phyloP scores from a whole-genome alignment of 2,888 invertebrate genomes.

The Agrotis segetum region DNA sequence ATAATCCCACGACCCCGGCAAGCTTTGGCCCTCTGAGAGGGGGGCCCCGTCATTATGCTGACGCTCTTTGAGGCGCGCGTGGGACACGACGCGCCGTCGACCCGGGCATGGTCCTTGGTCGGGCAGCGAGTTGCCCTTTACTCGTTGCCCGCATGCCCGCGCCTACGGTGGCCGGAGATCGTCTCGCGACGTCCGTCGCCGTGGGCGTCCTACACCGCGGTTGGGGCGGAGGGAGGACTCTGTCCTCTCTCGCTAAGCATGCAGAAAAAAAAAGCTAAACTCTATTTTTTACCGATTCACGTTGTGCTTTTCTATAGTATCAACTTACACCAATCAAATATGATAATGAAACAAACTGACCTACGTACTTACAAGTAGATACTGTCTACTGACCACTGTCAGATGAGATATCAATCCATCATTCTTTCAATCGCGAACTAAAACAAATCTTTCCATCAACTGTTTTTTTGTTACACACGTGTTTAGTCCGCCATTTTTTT shows the following conservation, averaged over 20 bases:
- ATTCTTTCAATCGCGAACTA: slow-evolving; percentile 15
- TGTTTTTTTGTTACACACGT: slow-evolving; percentile 29
- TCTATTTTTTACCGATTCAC: not conserved
- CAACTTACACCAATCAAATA: not conserved
- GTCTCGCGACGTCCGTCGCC: too few species aligned
- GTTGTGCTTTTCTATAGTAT: not conserved
- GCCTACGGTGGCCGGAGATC: too few species aligned
- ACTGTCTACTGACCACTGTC: slow-evolving; percentile 8
- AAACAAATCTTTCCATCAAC: slow-evolving; percentile 14
- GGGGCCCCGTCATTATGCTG: too few species aligned
- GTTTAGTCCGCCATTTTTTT: slow-evolving; percentile 32
- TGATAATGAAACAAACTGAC: slow-evolving; percentile 21
- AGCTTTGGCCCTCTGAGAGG: too few species aligned
- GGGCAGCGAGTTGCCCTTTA: too few species aligned
- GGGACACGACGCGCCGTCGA: too few species aligned
- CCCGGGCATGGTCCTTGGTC: too few species aligned
- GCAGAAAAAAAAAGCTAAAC: not conserved
- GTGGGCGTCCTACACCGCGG: too few species aligned
- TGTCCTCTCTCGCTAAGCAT: not conserved
- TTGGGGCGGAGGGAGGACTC: too few species aligned
- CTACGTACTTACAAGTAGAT: not conserved
- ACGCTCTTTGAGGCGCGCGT: too few species aligned
- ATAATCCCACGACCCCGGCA: too few species aligned
- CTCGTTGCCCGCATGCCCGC: too few species aligned
- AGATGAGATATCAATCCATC: slow-evolving; percentile 30